Base-by-base conservation (phyloP, 2,113 vertebrate genomes). In the Hippocampus guttulatus region DNA sequence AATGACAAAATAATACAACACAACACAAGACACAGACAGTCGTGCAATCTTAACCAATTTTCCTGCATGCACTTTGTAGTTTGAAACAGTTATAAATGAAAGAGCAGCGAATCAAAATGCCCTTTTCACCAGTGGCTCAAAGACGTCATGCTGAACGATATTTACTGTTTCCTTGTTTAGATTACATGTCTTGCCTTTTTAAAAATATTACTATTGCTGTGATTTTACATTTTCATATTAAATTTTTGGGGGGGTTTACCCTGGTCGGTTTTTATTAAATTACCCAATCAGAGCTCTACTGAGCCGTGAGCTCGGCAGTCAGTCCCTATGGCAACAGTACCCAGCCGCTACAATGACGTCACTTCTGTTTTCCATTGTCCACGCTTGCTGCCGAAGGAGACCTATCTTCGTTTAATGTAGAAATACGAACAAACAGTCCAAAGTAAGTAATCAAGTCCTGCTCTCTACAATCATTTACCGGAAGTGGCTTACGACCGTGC, bases 381-480 rank as follows among this genome's bases (percentile, higher is more conserved):
- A 66, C 81, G 74, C 79, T 84, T 88, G 84, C 75, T 74, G 73
- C 73, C 80, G 72, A 74, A 1, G 62, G 75, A 86, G 73, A 84
- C 18, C 79, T 70, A 62, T 70, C 67, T 81, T 81, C 77, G 78
- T 78, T 38, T 69, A 51, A 66, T 87, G 43, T 79, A 79, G 64
- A 64, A 81, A 86, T 49, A 81, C 73, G 58, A 84, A 69, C 66
- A 30, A 33, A 33, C 27, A 61, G 27, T 18, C 79, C 71, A 88
- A 77, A 92, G 92, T 92, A 85, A 92, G 92, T 93, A 68, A 33
- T 27, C 14, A 4, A 15, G 1, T 33, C 15, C 16, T 52, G 8
- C n/a, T 65, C 71, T 83, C 69, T 25, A 51, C 63, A 7, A 69
- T 64, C 14, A 55, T 38, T 1, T 15, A 23, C 58, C 8, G 20